Conservation (phyloP, 92 coral and sea anemone species). For the Montipora capitata region DNA sequence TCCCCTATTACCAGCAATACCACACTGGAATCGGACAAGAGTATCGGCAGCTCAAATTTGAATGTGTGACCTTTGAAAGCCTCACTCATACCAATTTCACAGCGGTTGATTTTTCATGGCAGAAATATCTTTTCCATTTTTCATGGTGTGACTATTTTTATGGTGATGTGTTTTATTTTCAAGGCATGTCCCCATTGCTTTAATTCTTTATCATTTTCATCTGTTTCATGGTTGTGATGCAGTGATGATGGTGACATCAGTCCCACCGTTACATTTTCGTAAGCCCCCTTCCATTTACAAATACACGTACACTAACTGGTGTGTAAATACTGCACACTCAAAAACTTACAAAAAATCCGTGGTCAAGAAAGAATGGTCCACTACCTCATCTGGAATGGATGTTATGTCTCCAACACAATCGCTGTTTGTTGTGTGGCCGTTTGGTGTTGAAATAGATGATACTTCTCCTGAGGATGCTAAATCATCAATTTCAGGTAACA, state of each 20-base stretch:
- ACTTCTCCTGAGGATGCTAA: background rate
- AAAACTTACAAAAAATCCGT: conserved; percentile 34
- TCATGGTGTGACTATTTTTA: too few species aligned
- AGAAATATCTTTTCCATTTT: too few species aligned
- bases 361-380: conserved; percentile 7
- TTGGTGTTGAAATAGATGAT: background rate
- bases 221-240: too few species aligned
- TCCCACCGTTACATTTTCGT: background rate
- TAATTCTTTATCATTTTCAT: too few species aligned
- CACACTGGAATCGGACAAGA: background rate
- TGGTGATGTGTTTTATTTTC: too few species aligned
- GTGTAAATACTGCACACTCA: background rate
- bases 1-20: background rate
- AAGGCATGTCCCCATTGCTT: too few species aligned
- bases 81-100: background rate
- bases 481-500: background rate
- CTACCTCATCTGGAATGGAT: background rate
- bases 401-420: background rate
- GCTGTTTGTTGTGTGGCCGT: too few species aligned
- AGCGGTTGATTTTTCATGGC: too few species aligned
- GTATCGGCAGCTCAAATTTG: background rate
- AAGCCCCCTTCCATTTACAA: background rate
- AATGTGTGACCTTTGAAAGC: background rate
- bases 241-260: background rate
- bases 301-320: background rate